phyloP scores from a whole-genome alignment of 2,113 vertebrate species.

The Rattus norvegicus region GRCr8 NC_086035.1:38735001-38735500 shows the following conservation, averaged over 20 bases:
- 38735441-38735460: not conserved
- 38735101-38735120: not conserved
- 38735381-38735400: not conserved
- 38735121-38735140: too few relatives aligned
- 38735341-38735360: not conserved
- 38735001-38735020: not conserved
- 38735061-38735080: not conserved
- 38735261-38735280: not conserved
- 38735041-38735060: not conserved
- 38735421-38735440: fast-evolving
- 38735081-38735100: not conserved
- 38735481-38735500: not conserved
- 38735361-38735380: not conserved
- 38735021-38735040: not conserved
- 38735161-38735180: not conserved
- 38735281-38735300: not conserved
- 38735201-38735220: not conserved
- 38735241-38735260: not conserved
- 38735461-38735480: not conserved
- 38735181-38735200: not conserved
- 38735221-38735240: not conserved
- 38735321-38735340: not conserved
- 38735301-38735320: not conserved
- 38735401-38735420: fast-evolving
- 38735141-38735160: too few relatives aligned